phyloP scores from a whole-genome alignment of 1,140 invertebrate genomes.

The Chironomus striatipennis region DNA sequence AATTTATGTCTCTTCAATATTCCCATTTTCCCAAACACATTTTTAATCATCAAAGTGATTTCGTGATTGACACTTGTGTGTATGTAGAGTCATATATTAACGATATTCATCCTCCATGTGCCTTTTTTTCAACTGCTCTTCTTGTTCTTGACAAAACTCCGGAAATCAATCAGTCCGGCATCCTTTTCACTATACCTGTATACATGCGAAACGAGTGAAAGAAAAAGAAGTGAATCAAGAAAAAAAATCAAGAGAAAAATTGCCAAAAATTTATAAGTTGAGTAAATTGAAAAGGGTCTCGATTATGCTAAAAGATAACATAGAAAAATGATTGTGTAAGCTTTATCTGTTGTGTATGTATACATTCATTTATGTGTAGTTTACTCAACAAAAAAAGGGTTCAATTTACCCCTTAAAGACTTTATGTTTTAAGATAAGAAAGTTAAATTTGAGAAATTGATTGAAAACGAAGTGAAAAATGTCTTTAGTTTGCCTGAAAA shows the following conservation, averaged over 20 bases:
- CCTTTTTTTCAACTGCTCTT: neutral
- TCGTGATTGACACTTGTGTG: neutral
- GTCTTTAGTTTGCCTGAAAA: no score
- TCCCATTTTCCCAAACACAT: neutral
- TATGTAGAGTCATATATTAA: neutral
- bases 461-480: no score
- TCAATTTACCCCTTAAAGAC: no score
- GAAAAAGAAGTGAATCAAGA: neutral
- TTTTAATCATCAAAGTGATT: slow-evolving; percentile 14
- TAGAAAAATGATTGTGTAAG: no score
- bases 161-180: slow-evolving; percentile 6
- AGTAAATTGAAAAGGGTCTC: neutral
- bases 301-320: neutral
- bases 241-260: neutral
- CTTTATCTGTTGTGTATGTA: no score
- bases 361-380: no score
- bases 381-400: no score
- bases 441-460: no score
- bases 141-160: neutral
- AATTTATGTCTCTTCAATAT: no score
- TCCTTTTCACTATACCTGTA: neutral
- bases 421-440: no score
- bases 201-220: no score
- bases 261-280: neutral
- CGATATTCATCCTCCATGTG: neutral